phyloP scores from a whole-genome alignment of 2,797 vertebrate genomes.

The Sebastes matsubarae region DNA sequence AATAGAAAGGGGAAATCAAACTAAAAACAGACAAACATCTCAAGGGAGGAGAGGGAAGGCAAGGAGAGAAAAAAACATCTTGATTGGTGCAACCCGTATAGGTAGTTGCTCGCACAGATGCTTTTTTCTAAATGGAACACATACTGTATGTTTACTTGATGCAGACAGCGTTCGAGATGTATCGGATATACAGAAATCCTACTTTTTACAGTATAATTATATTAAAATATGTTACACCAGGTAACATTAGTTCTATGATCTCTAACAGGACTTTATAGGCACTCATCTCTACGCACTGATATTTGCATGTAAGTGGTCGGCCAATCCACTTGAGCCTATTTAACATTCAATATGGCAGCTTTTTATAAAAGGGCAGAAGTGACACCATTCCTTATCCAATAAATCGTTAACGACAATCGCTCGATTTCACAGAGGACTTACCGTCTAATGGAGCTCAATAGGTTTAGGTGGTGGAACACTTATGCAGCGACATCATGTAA shows the following conservation, averaged over 20 bases:
- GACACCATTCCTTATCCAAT: constrained; percentile 39
- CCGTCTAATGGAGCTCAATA: constrained; percentile 10
- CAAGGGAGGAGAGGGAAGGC: constrained; percentile 76
- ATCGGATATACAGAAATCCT: constrained; percentile 45
- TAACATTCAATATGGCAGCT: constrained; percentile 24
- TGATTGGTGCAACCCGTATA: constrained; percentile 79
- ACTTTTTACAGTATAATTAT: background rate
- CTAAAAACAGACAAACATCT: constrained; percentile 85
- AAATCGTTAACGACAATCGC: constrained; percentile 7
- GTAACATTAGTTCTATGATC: constrained; percentile 4
- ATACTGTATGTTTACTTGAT: constrained; percentile 85
- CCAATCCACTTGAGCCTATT: constrained; percentile 22
- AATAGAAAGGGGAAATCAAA: constrained; percentile 76
- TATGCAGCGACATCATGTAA: constrained; percentile 4
- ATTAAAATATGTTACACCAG: background rate
- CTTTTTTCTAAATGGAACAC: constrained; percentile 89
- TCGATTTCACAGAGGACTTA: constrained; percentile 14
- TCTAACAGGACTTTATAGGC: background rate
- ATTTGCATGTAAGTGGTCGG: constrained; percentile 37
- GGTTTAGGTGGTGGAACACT: background rate
- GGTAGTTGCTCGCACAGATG: constrained; percentile 87
- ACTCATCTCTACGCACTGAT: constrained; percentile 12
- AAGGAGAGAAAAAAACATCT: constrained; percentile 88
- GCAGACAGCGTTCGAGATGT: constrained; percentile 81
- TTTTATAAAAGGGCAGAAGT: constrained; percentile 43